Evolutionary conservation across 2,888 invertebrate genomes (phyloP), one percentile per base, ranked within the genome.

Genomic region (Hydrotaea cyrtoneurina): DNA sequence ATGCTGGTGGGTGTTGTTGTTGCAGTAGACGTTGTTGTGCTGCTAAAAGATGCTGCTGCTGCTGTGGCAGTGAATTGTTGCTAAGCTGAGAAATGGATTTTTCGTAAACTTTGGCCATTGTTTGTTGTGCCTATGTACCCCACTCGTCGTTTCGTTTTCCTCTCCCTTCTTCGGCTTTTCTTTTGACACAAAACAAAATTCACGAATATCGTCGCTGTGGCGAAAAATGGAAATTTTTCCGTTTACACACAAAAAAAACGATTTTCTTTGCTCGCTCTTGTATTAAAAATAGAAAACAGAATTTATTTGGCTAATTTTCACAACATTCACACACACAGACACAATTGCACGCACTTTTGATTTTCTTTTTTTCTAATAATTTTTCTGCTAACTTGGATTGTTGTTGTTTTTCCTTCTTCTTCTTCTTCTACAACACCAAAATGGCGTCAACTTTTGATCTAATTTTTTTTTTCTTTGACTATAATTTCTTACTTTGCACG

Each of bases 211-310:
- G 31, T 50, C 15, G 21, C 19, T 64, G 11, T 31, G 31, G 36
- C 39, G 31, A 43, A 39, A 62, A 66, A 50, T n/a, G 50, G n/a
- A 66, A 36, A 39, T 66, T 66, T 39, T 53, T 4, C 23, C 19
- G 7, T 62, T 76, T 76, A 5, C 21, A 39, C 19, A 4, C 3
- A 31, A 31, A 31, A 31, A 31, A 2, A 2, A 31, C 31, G 7
- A 31, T 31, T 31, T 7, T 31, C 7, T 31, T 4, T 31, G 2
- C 31, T 31, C 31, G 3, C 71, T 46, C 4, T 57, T 62, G 66
- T 57, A 78, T 85, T 82, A 85, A 86, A 88, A 88, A 88, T 88
- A 85, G 84, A 87, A 86, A 85, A 83, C 10, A 39, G 4, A 50
- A n/a, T n/a, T n/a, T 79, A 62, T 55, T 79, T 46, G 62, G 39